These are phyloP conservation scores for Syngnathus rostellatus DNA, from an alignment of 2,797 vertebrate genomes.

Conservation along the genomic window DNA sequence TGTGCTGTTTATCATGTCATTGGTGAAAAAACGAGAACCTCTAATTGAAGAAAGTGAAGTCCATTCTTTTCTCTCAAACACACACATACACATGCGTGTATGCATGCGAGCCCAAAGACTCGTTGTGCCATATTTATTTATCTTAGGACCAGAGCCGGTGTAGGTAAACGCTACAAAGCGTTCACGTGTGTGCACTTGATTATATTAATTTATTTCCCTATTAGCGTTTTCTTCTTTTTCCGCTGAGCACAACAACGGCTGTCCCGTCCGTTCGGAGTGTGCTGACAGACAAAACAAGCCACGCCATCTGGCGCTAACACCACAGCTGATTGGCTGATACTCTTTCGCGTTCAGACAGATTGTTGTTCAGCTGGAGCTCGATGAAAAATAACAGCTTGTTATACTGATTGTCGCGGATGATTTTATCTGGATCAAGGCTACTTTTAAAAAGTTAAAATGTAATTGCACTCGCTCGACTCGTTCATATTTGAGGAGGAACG, in stretches of 20 bases:
- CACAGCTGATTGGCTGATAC: slow-evolving; percentile 49
- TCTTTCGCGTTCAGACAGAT: slow-evolving; percentile 15
- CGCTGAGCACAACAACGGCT: not conserved
- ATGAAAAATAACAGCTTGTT: slow-evolving; percentile 31
- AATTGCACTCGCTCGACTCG: not conserved
- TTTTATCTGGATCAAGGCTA: not conserved
- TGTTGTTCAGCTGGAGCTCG: slow-evolving; percentile 41
- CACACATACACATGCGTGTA: too few relatives aligned
- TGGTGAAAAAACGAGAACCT: too few relatives aligned
- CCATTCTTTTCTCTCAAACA: too few relatives aligned
- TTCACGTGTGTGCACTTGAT: slow-evolving; percentile 1
- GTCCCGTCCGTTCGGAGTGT: slow-evolving; percentile 12
- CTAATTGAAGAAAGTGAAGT: too few relatives aligned
- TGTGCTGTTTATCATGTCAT: too few relatives aligned
- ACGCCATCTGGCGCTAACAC: slow-evolving; percentile 11
- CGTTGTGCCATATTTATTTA: too few relatives aligned
- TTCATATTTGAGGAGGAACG: not conserved
- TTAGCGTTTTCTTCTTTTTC: too few relatives aligned
- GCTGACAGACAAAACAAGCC: fast-evolving
- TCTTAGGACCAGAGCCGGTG: too few relatives aligned
- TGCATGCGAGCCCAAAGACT: too few relatives aligned
- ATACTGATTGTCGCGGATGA: slow-evolving; percentile 5
- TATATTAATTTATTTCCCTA: not conserved
- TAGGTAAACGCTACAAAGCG: too few relatives aligned
- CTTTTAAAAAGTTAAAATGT: not conserved